Conservation (phyloP, 2,888 invertebrate species). For the Apamea epomidion region DNA sequence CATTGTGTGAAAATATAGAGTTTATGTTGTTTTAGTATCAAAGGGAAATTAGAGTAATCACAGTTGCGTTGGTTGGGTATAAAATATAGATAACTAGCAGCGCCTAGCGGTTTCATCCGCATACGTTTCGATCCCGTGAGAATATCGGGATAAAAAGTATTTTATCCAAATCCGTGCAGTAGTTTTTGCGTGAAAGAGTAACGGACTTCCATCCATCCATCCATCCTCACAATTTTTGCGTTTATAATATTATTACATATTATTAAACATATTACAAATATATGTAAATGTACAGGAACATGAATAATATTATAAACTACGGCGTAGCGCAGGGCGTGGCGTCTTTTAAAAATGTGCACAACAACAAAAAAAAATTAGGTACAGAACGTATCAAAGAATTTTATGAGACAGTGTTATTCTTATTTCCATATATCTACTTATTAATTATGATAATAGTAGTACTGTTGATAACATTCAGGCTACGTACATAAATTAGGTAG, state of each 20-base stretch:
- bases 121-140: too few relatives aligned
- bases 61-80: neutral
- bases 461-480: conserved; percentile 27
- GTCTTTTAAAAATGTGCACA: neutral
- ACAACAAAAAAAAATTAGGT: neutral
- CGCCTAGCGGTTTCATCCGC: too few relatives aligned
- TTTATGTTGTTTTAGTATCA: neutral
- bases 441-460: neutral
- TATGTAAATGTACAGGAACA: neutral
- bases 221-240: too few relatives aligned
- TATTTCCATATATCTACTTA: neutral
- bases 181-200: too few relatives aligned
- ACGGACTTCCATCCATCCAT: too few relatives aligned
- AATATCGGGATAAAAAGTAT: too few relatives aligned
- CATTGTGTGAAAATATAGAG: conserved; percentile 16
- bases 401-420: neutral
- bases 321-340: neutral
- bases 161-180: too few relatives aligned
- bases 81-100: neutral
- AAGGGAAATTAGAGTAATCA: conserved; percentile 21
- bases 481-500: conserved; percentile 4
- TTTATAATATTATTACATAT: too few relatives aligned
- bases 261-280: too few relatives aligned
- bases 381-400: neutral
- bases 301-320: neutral